Evolutionary conservation across 1,140 invertebrate genomes (phyloP), one percentile per base, ranked within the genome.

Genomic region (Macrosteles quadrilineatus): DNA sequence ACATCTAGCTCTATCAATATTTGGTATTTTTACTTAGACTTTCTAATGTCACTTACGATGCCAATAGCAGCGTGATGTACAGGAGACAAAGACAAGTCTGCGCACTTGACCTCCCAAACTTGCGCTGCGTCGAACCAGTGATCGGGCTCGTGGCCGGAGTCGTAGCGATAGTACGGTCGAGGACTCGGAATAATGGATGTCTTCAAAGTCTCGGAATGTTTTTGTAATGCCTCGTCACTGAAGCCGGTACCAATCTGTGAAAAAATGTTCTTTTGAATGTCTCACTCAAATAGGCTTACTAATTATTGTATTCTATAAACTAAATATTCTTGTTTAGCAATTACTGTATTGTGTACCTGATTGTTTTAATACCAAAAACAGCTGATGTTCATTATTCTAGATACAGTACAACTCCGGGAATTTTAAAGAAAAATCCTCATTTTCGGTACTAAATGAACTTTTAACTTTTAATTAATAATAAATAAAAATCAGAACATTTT

Each of bases 81-180:
- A 17, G 98, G 97, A 14, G 97, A 99, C 27, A 99, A 85, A 6
- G 96, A 98, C 25, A 99, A 86, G 86, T 99, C 98, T 0, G 98
- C 98, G 81, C 96, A 98, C 82, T 98, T 98, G 9, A 99, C 88
- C 85, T 99, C 98, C 97, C 97, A 99, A 14, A 99, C 94, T 80
- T 94, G 88, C 4, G 89, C 87, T 2, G 95, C 84, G 74, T 95
- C 92, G 81, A 99, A 97, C 97, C 98, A 99, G 77, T 91, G 92
- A 83, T 99, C 97, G 11, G 98, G 95, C 74, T 90, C 86, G 65
- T 91, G 83, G 30, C 84, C 83, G 2, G 80, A 75, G 78, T 97
- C 94, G 77, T 84, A 96, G 55, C 89, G 85, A 77, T 97, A 99
- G 79, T 99, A 99, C 0, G 89, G 85, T 78, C 91, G 93, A 0